A percentile compares a stretch with the other conserved stretches of the same genome.
These are phyloP conservation scores for Pherbina coryleti DNA, from an alignment of 2,888 invertebrate genomes.

Conservation along the genomic window DNA sequence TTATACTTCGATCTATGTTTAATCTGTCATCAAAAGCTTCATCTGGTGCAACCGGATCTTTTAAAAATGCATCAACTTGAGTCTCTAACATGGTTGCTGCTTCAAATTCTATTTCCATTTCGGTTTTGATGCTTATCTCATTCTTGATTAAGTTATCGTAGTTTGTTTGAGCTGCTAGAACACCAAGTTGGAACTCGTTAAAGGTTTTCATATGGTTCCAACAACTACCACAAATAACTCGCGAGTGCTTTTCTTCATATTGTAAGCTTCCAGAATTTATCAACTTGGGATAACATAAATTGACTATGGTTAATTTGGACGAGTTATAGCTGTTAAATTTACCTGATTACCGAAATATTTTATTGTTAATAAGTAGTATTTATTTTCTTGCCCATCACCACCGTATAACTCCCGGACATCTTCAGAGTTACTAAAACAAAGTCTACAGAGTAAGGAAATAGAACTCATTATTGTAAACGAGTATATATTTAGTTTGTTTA, in stretches of 20 bases:
- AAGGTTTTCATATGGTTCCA: constrained; percentile 41
- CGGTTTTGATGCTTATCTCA: constrained; percentile 3
- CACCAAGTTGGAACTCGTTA: constrained; percentile 34
- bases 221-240: constrained; percentile 42
- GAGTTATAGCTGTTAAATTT: background rate
- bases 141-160: background rate
- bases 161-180: constrained; percentile 36
- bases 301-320: no score
- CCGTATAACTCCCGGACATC: constrained; percentile 22
- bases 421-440: constrained; percentile 38
- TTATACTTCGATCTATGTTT: background rate
- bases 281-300: background rate
- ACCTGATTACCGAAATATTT: constrained; percentile 42
- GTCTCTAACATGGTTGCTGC: constrained; percentile 1
- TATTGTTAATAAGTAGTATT: constrained; percentile 27
- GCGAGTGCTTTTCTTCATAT: constrained; percentile 32
- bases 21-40: background rate
- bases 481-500: no score
- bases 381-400: constrained; percentile 14
- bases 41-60: background rate
- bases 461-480: no score
- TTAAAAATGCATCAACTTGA: background rate
- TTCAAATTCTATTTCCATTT: background rate
- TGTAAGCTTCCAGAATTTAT: background rate
- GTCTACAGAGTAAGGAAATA: constrained; percentile 33